Conservation (phyloP, 2,113 vertebrate genomes). For the Tyrannus savana region DNA sequence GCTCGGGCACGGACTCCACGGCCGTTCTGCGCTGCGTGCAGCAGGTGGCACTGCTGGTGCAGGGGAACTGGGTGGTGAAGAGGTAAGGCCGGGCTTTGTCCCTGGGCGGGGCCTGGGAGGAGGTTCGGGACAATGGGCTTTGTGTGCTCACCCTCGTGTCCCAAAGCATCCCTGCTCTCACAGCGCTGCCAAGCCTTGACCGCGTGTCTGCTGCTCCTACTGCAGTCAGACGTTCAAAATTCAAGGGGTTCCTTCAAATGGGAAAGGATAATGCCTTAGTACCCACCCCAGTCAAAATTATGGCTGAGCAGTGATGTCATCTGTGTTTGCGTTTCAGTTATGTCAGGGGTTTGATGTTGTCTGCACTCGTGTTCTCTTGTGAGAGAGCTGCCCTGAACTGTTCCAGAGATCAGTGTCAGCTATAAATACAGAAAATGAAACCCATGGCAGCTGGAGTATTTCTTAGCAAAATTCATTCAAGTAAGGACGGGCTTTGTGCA, state of each 20-base stretch:
- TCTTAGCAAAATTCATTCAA: neutral
- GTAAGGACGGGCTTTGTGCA: neutral
- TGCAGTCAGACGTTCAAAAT: neutral
- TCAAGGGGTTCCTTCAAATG: neutral
- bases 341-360: neutral
- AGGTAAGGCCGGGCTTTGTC: slow-evolving; percentile 78
- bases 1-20: slow-evolving; percentile 87
- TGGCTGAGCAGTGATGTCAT: neutral
- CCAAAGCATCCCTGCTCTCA: neutral
- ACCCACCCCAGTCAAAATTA: neutral
- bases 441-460: neutral
- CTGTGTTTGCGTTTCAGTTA: neutral
- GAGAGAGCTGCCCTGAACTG: neutral
- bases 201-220: neutral
- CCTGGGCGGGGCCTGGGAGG: neutral
- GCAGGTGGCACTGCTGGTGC: slow-evolving; percentile 97
- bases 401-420: neutral
- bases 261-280: neutral
- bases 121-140: neutral
- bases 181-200: neutral
- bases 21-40: slow-evolving; percentile 94
- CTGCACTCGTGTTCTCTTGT: neutral
- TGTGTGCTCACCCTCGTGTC: neutral
- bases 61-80: slow-evolving; percentile 99
- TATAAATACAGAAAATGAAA: neutral